These are phyloP conservation scores for Pseudotriccus pelzelni DNA, from an alignment of 2,797 vertebrate species.

Conservation along the genomic window DNA sequence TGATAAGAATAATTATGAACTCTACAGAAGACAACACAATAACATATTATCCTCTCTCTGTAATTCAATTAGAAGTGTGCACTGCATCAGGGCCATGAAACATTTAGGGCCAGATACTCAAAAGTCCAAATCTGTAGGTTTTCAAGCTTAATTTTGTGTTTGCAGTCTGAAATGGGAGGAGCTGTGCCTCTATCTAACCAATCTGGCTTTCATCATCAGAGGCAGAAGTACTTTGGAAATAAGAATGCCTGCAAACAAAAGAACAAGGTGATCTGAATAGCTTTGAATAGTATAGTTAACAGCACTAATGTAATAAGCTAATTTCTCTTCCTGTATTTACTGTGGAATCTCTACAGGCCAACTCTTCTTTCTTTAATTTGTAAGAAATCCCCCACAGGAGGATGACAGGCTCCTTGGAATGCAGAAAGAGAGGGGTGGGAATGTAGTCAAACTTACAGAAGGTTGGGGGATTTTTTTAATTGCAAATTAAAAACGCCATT, in stretches of 20 bases:
- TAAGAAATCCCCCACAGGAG: neutral
- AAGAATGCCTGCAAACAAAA: slow-evolving; percentile 9
- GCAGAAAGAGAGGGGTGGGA: neutral
- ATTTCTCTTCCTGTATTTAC: slow-evolving; percentile 5
- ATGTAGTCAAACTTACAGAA: slow-evolving; percentile 39
- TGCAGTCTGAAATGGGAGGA: slow-evolving; percentile 3
- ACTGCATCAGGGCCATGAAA: neutral
- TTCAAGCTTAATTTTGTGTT: slow-evolving; percentile 10
- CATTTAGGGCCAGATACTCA: slow-evolving; percentile 16
- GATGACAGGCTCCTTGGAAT: slow-evolving; percentile 6
- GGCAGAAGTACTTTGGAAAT: neutral
- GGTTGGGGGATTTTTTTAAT: slow-evolving; percentile 24
- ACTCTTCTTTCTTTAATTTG: neutral
- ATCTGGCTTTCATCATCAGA: neutral
- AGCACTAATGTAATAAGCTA: neutral
- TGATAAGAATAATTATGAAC: slow-evolving; percentile 39
- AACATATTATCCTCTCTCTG: slow-evolving; percentile 16
- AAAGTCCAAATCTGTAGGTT: neutral
- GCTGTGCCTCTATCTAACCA: neutral
- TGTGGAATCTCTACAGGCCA: neutral
- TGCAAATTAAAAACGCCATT: slow-evolving; percentile 41
- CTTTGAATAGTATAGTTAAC: slow-evolving; percentile 1
- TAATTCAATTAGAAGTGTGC: slow-evolving; percentile 45
- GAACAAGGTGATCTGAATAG: neutral
- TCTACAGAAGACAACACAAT: slow-evolving; percentile 46